Evolutionary conservation across 2,888 invertebrate genomes (phyloP).

Genomic region (Carabus problematicus): DNA sequence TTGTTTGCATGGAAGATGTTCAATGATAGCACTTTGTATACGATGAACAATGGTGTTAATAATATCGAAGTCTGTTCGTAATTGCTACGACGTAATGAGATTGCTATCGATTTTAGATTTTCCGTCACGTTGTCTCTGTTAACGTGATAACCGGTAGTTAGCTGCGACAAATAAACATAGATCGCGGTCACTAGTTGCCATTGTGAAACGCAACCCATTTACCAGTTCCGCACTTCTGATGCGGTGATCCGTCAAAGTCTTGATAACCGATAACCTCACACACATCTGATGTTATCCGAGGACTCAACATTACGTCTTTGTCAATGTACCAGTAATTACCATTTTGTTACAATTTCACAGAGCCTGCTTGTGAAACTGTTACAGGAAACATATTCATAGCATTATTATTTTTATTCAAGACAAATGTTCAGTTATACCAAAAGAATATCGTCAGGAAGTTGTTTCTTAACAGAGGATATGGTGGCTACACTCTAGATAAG

Average conservation of each 20-base stretch:
- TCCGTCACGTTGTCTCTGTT: slow-evolving; percentile 37
- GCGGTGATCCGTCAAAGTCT: not conserved
- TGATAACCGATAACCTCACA: too few species aligned
- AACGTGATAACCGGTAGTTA: slow-evolving; percentile 24
- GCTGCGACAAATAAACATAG: not conserved
- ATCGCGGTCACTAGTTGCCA: slow-evolving; percentile 2
- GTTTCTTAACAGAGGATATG: too few species aligned
- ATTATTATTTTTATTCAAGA: too few species aligned
- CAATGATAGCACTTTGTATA: not conserved
- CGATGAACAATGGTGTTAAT: slow-evolving; percentile 29
- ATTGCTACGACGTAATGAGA: slow-evolving; percentile 40
- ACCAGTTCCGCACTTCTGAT: not conserved
- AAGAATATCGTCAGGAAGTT: too few species aligned
- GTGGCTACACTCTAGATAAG: too few species aligned
- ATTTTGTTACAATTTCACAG: not conserved
- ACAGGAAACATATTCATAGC: too few species aligned
- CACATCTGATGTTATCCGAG: too few species aligned
- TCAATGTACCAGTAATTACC: slow-evolving; percentile 1
- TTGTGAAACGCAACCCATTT: not conserved
- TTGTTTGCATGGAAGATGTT: too few species aligned
- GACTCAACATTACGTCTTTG: not conserved
- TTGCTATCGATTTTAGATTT: slow-evolving; percentile 41
- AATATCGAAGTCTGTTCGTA: slow-evolving; percentile 32
- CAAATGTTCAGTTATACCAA: too few species aligned
- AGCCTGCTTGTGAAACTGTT: too few species aligned